A percentile compares a stretch with the other conserved stretches of the same genome.
Conservation (phyloP, 2,113 vertebrate species). For the Stigmatopora nigra region DNA sequence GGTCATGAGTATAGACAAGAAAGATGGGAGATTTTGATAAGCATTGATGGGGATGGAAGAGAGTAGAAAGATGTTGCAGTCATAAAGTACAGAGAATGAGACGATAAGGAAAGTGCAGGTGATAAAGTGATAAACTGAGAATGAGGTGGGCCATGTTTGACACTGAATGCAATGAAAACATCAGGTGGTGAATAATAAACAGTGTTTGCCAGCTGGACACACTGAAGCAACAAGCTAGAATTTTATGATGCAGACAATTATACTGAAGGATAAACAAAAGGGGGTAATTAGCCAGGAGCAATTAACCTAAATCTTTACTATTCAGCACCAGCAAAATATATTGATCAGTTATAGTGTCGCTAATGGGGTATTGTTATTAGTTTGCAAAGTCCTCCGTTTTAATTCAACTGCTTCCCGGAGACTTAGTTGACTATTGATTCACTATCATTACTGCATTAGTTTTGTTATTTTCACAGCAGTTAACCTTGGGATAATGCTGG, state of each 20-base stretch:
- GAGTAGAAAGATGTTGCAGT: neutral
- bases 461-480: conserved; percentile 43
- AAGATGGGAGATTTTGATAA: conserved; percentile 1
- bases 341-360: conserved; percentile 22
- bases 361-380: conserved; percentile 39
- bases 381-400: conserved; percentile 30
- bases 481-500: conserved; percentile 55
- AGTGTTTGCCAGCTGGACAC: conserved; percentile 34
- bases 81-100: conserved; percentile 13
- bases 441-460: conserved; percentile 41
- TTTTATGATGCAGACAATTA: conserved; percentile 22
- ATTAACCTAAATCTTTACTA: conserved; percentile 20
- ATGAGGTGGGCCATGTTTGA: conserved; percentile 4
- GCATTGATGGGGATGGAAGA: conserved; percentile 1
- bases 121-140: conserved; percentile 15
- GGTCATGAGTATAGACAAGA: conserved; percentile 44
- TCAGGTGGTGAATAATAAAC: conserved; percentile 43
- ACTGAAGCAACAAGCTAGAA: conserved; percentile 25
- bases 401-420: conserved; percentile 57
- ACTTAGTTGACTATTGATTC: conserved; percentile 56
- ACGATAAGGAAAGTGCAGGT: conserved; percentile 20
- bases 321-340: conserved; percentile 6
- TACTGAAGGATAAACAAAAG: conserved; percentile 3
- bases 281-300: conserved; percentile 10
- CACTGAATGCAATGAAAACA: conserved; percentile 42